Percentiles rank a stretch among this genome's conserved stretches.
Conservation (phyloP, 2,888 invertebrate species). For the Agrilus cyanescens region DNA sequence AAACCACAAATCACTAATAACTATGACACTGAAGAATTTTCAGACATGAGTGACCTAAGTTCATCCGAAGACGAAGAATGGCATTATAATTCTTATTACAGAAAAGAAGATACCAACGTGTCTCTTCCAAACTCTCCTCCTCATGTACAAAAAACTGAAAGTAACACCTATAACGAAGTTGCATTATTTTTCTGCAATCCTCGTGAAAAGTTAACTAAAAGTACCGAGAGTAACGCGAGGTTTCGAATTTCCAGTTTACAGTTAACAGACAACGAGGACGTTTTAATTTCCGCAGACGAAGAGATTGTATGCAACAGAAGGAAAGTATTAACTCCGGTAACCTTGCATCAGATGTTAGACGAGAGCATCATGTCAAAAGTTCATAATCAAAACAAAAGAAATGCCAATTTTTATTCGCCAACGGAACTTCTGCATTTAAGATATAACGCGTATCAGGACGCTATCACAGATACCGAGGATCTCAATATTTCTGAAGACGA, state of each 20-base stretch:
- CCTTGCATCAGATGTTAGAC: conserved; percentile 35
- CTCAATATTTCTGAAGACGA: conserved; percentile 30
- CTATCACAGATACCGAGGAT: conserved; percentile 44
- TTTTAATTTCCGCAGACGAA: conserved; percentile 37
- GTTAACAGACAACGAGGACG: conserved; percentile 38
- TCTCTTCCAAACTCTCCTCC: no score
- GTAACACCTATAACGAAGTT: no score
- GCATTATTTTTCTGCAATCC: no score
- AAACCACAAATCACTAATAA: not conserved
- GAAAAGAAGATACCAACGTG: no score
- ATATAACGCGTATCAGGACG: conserved; percentile 35
- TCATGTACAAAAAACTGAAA: conserved; percentile 4
- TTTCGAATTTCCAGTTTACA: not conserved
- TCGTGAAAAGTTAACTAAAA: conserved; percentile 1
- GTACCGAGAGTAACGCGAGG: conserved; percentile 1
- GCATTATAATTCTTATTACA: no score
- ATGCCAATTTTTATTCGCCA: conserved; percentile 34
- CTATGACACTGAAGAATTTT: conserved; percentile 28
- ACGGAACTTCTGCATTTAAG: conserved; percentile 41
- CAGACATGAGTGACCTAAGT: conserved; percentile 40
- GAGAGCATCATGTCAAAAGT: conserved; percentile 35
- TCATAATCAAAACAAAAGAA: conserved; percentile 34
- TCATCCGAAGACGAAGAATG: conserved; percentile 22
- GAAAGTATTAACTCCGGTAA: conserved; percentile 29
- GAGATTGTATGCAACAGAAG: conserved; percentile 23